These are phyloP conservation scores for Galbula dea DNA, from an alignment of 2,113 vertebrate genomes.

Conservation along the genomic window DNA sequence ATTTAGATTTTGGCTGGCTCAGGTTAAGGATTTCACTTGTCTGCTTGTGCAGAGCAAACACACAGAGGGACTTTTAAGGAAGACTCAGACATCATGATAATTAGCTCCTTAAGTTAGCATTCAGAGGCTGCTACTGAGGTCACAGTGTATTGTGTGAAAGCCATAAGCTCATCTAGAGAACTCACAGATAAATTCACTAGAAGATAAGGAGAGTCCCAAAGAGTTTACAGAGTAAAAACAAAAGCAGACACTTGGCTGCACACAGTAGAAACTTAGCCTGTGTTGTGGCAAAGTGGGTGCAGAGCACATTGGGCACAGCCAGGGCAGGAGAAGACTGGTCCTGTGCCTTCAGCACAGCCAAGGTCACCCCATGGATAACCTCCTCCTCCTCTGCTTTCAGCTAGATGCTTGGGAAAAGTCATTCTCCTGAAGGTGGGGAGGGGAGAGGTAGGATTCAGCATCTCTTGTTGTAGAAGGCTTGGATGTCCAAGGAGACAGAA, in stretches of 20 bases:
- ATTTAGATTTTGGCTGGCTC: background rate
- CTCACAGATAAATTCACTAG: background rate
- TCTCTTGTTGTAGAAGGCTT: background rate
- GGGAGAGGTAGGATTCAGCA: too few relatives aligned
- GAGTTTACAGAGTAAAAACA: background rate
- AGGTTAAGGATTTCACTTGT: background rate
- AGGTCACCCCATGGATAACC: too few relatives aligned
- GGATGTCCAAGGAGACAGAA: background rate
- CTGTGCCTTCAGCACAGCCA: background rate
- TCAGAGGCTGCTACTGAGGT: background rate
- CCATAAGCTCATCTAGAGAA: background rate
- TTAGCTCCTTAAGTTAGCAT: background rate
- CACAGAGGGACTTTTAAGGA: background rate
- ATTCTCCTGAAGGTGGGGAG: background rate
- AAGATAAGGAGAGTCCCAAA: background rate
- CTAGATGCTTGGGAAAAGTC: background rate
- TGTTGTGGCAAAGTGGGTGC: fast-evolving
- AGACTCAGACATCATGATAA: background rate
- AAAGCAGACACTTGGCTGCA: fast-evolving
- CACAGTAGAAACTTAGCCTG: background rate
- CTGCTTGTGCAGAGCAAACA: background rate
- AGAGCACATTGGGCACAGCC: background rate
- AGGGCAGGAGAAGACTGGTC: background rate
- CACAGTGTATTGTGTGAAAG: background rate
- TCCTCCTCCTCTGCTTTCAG: background rate